These are phyloP conservation scores for Branchellion lobata DNA, from an alignment of 2,888 invertebrate species.

Conservation along the genomic window DNA sequence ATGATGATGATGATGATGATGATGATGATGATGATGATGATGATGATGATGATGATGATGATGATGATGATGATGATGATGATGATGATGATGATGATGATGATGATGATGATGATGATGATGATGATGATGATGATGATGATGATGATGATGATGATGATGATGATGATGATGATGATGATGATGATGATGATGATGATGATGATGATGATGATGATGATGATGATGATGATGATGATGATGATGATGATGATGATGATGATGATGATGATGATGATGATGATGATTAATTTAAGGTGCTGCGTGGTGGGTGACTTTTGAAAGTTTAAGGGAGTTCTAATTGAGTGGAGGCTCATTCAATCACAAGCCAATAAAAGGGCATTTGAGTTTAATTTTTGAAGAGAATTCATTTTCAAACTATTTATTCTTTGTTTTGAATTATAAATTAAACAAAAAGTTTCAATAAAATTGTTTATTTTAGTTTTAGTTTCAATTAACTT, in stretches of 20 bases:
- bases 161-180: conserved; percentile 12
- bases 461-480: too few relatives aligned
- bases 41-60: not conserved
- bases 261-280: too few relatives aligned
- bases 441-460: too few relatives aligned
- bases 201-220: conserved; percentile 6
- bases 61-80: conserved; percentile 9
- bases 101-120: conserved; percentile 9
- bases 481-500: too few relatives aligned
- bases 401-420: too few relatives aligned
- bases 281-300: too few relatives aligned
- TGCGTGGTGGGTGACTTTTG: too few relatives aligned
- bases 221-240: conserved; percentile 4
- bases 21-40: not conserved
- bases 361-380: too few relatives aligned
- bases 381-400: too few relatives aligned
- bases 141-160: conserved; percentile 9
- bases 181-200: conserved; percentile 12
- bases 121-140: conserved; percentile 9
- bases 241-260: not conserved
- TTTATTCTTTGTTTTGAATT: too few relatives aligned
- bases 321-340: too few relatives aligned
- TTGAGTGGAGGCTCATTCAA: too few relatives aligned
- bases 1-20: conserved; percentile 40
- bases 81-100: conserved; percentile 9